These are phyloP conservation scores for Drosophila nannoptera DNA, from an alignment of 1,140 invertebrate genomes.

Conservation along the genomic window DNA sequence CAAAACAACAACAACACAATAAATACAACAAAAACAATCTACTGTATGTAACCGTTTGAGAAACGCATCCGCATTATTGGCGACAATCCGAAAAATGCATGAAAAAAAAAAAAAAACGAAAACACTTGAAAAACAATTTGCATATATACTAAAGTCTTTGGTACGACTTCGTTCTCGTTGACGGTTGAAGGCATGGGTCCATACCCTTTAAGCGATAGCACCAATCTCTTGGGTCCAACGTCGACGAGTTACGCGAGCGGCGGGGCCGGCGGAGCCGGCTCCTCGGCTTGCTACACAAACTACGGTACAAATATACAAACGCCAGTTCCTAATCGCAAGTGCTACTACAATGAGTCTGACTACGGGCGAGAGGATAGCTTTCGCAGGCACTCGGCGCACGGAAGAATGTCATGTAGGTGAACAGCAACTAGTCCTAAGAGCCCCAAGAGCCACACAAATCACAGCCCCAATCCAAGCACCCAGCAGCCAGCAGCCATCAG, in stretches of 20 bases:
- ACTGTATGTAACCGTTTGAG: constrained; percentile 62
- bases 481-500: constrained; percentile 5
- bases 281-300: constrained; percentile 74
- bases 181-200: constrained; percentile 80
- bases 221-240: constrained; percentile 77
- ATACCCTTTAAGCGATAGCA: constrained; percentile 79
- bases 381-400: constrained; percentile 78
- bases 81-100: constrained; percentile 57
- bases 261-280: constrained; percentile 39
- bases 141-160: constrained; percentile 77
- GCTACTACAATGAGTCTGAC: constrained; percentile 72
- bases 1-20: constrained; percentile 25
- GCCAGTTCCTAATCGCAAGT: constrained; percentile 76
- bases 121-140: constrained; percentile 22
- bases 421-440: constrained; percentile 34
- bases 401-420: constrained; percentile 78
- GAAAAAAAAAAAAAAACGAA: constrained; percentile 28
- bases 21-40: constrained; percentile 35
- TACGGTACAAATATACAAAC: constrained; percentile 78
- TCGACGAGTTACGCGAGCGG: constrained; percentile 56
- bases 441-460: constrained; percentile 34
- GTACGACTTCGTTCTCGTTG: constrained; percentile 79
- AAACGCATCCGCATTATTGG: constrained; percentile 46
- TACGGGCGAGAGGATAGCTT: constrained; percentile 72
- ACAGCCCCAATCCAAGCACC: constrained; percentile 12